phyloP scores from a whole-genome alignment of 2,113 vertebrate species.

The Gadus macrocephalus region DNA sequence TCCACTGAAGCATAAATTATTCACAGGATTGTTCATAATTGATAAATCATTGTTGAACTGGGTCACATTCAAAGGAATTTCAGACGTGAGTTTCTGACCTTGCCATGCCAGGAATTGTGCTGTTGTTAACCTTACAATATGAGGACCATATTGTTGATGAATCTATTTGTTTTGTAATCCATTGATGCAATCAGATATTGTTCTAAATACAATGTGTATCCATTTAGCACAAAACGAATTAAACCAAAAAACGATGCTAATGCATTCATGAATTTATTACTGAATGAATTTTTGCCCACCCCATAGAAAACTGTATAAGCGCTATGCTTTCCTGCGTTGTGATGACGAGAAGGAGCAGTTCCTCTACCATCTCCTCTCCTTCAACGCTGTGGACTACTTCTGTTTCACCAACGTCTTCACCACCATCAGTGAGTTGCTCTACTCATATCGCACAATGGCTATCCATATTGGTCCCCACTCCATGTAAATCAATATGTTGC shows the following conservation, averaged over 20 bases:
- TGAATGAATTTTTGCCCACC: slow-evolving; percentile 30
- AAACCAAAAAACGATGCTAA: not conserved
- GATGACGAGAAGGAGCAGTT: slow-evolving; percentile 99
- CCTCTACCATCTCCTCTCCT: slow-evolving; percentile 96
- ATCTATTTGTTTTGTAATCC: not conserved
- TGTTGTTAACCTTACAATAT: slow-evolving; percentile 7
- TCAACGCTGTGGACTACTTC: slow-evolving; percentile 98
- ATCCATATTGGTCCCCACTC: no score
- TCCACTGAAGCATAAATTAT: slow-evolving; percentile 61
- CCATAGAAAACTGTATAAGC: slow-evolving; percentile 93
- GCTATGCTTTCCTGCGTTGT: slow-evolving; percentile 95
- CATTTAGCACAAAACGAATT: no score
- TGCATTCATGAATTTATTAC: not conserved
- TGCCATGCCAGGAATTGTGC: slow-evolving; percentile 14
- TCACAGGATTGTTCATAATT: slow-evolving; percentile 62
- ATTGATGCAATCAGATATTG: no score
- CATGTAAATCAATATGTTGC: no score
- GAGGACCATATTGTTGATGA: not conserved
- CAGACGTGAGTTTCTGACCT: slow-evolving; percentile 41
- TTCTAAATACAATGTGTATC: no score
- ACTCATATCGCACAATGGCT: no score
- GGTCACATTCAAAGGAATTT: slow-evolving; percentile 48
- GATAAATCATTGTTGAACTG: slow-evolving; percentile 58
- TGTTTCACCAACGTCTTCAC: slow-evolving; percentile 99
- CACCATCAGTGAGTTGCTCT: slow-evolving; percentile 85